phyloP scores from a whole-genome alignment of 2,888 invertebrate genomes.

The Elmis aenea region DNA sequence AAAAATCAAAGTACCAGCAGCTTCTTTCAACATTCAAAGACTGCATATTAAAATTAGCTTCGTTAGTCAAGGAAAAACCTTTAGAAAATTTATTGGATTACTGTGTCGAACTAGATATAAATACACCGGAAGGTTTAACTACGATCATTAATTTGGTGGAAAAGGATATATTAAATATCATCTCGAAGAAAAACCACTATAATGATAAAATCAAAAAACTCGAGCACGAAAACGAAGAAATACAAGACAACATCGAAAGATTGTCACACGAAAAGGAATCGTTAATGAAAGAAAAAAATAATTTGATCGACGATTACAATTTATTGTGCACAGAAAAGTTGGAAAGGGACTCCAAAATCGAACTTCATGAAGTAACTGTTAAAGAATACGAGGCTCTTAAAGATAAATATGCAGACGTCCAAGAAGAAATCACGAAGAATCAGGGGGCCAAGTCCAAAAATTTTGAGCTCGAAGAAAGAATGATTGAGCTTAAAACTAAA shows the following conservation, averaged over 20 bases:
- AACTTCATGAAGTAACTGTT: no score
- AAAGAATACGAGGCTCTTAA: no score
- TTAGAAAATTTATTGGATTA: constrained; percentile 21
- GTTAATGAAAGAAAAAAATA: constrained; percentile 15
- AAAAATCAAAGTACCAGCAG: constrained; percentile 16
- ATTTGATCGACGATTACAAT: constrained; percentile 31
- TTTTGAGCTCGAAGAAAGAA: no score
- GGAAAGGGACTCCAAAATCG: no score
- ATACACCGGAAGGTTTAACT: constrained; percentile 17
- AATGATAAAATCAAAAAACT: constrained; percentile 20
- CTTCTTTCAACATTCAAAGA: constrained; percentile 3
- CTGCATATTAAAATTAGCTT: background rate
- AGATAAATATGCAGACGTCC: constrained; percentile 25
- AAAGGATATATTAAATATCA: constrained; percentile 3
- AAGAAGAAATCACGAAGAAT: constrained; percentile 23
- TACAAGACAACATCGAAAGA: constrained; percentile 30
- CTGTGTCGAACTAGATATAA: constrained; percentile 12
- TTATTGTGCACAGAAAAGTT: constrained; percentile 38
- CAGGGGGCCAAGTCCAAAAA: no score
- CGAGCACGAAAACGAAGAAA: constrained; percentile 27
- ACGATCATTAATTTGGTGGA: constrained; percentile 22
- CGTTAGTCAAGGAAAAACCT: constrained; percentile 8
- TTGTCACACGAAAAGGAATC: constrained; percentile 28
- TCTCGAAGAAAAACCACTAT: constrained; percentile 3
- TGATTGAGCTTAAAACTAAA: no score